These are phyloP conservation scores for Andrena camellia DNA, from an alignment of 2,888 invertebrate genomes.

Conservation along the genomic window DNA sequence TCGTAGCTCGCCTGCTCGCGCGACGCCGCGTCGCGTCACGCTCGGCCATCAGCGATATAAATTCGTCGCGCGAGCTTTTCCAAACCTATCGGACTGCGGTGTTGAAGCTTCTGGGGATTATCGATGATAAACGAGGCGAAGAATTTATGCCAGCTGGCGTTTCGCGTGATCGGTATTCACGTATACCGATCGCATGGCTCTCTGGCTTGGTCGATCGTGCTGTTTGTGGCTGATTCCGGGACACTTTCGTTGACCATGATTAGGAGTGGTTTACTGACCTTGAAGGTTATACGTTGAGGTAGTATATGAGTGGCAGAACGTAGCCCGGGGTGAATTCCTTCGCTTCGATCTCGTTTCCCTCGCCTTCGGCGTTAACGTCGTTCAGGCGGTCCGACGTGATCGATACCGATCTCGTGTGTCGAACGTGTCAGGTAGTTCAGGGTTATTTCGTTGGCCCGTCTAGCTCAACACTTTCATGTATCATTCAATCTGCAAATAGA, in stretches of 20 bases:
- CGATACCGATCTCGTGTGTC: conserved; percentile 36
- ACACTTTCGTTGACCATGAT: conserved; percentile 58
- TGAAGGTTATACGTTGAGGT: conserved; percentile 43
- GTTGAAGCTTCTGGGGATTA: too few species aligned
- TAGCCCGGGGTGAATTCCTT: conserved; percentile 58
- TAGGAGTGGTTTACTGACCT: conserved; percentile 56
- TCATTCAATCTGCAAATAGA: background rate
- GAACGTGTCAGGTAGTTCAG: conserved; percentile 10
- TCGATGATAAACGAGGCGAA: too few species aligned
- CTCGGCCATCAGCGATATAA: background rate
- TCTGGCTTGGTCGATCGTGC: too few species aligned
- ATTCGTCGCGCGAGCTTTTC: too few species aligned
- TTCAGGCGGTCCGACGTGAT: conserved; percentile 1
- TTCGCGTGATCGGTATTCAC: too few species aligned
- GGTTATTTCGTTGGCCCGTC: background rate
- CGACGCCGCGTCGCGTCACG: too few species aligned
- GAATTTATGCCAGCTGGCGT: too few species aligned
- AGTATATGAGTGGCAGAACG: conserved; percentile 34
- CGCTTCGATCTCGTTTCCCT: conserved; percentile 52
- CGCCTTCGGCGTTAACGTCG: conserved; percentile 3
- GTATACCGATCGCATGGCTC: too few species aligned
- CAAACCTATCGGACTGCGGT: too few species aligned
- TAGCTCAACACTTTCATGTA: background rate
- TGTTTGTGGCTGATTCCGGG: too few species aligned
- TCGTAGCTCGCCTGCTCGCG: background rate